Conservation (phyloP, 2,888 invertebrate genomes). For the Ametastegia equiseti region DNA sequence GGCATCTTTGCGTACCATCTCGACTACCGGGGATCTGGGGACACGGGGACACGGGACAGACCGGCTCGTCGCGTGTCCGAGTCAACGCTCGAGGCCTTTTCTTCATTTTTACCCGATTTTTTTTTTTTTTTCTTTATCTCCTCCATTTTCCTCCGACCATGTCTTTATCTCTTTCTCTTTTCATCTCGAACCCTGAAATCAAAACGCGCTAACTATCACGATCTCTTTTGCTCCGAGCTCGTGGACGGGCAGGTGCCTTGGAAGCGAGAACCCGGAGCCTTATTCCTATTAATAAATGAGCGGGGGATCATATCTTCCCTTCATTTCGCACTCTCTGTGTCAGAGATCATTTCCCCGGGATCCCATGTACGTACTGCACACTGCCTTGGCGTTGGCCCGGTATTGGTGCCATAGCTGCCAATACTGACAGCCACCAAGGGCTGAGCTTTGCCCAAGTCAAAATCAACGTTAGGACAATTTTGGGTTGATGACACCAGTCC, state of each 20-base stretch:
- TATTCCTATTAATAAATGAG: slow-evolving; percentile 40
- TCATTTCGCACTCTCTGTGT: slow-evolving; percentile 37
- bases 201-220: neutral
- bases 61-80: slow-evolving; percentile 57
- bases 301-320: slow-evolving; percentile 38
- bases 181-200: neutral
- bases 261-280: slow-evolving; percentile 15
- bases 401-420: too few relatives aligned
- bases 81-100: slow-evolving; percentile 50
- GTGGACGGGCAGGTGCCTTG: neutral
- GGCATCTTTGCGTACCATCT: slow-evolving; percentile 65
- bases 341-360: neutral
- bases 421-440: too few relatives aligned
- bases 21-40: slow-evolving; percentile 46
- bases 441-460: too few relatives aligned
- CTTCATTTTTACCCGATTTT: slow-evolving; percentile 25
- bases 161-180: neutral
- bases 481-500: too few relatives aligned
- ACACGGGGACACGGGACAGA: slow-evolving; percentile 38
- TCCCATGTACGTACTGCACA: too few relatives aligned
- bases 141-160: neutral
- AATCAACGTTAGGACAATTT: too few relatives aligned
- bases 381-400: too few relatives aligned
- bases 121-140: too few relatives aligned
- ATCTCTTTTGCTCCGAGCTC: neutral